Conservation (phyloP, 2,113 vertebrate species). For the Apteryx mantelli region DNA sequence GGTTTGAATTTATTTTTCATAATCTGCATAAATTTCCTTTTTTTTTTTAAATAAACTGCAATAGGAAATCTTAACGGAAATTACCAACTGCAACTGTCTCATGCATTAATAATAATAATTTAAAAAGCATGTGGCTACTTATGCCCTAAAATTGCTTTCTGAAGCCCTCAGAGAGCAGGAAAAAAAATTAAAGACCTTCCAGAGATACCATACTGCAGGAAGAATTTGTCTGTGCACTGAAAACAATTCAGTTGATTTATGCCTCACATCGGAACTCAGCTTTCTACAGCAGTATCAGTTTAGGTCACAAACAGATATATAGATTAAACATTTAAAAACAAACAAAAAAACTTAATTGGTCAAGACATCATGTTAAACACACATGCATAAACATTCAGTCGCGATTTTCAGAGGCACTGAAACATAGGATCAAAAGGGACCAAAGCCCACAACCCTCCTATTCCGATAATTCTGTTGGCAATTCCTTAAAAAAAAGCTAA, state of each 20-base stretch:
- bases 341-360: background rate
- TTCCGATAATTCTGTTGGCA: background rate
- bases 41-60: background rate
- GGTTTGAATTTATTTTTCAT: background rate
- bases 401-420: background rate
- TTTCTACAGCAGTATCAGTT: background rate
- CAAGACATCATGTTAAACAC: background rate
- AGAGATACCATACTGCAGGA: background rate
- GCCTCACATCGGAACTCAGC: background rate
- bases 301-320: background rate
- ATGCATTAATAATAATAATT: background rate
- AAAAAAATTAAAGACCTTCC: background rate
- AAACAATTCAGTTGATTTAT: background rate
- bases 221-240: rapidly evolving
- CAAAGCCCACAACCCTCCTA: background rate
- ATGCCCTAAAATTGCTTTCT: background rate
- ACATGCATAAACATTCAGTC: background rate
- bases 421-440: background rate
- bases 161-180: background rate
- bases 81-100: background rate
- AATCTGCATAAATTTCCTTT: background rate
- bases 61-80: background rate
- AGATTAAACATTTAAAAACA: background rate
- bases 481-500: background rate
- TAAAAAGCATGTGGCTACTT: background rate